phyloP scores from a whole-genome alignment of 2,888 invertebrate genomes.

The Rhingia rostrata region DNA sequence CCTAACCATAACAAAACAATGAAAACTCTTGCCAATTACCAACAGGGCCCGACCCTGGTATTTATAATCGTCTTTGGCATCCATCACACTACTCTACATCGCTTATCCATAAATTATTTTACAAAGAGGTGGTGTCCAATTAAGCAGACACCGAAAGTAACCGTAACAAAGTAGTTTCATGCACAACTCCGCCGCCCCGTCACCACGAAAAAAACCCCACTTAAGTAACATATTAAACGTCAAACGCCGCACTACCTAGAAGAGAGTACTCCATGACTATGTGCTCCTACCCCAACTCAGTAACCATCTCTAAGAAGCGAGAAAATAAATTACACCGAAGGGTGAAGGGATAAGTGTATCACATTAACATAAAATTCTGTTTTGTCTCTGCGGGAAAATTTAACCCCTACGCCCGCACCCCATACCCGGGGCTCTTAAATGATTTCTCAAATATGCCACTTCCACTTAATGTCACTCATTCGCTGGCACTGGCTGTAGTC shows the following conservation, averaged over 20 bases:
- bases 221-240: slow-evolving; percentile 67
- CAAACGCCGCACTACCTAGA: slow-evolving; percentile 37
- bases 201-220: not conserved
- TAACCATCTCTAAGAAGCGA: slow-evolving; percentile 64
- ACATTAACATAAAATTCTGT: slow-evolving; percentile 74
- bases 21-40: slow-evolving; percentile 12
- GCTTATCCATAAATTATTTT: slow-evolving; percentile 53
- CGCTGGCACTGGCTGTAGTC: slow-evolving; percentile 45
- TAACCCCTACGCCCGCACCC: slow-evolving; percentile 12
- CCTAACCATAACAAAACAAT: slow-evolving; percentile 49
- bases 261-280: not conserved
- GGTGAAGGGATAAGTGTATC: slow-evolving; percentile 74
- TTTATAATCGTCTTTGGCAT: slow-evolving; percentile 62
- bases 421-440: slow-evolving; percentile 74
- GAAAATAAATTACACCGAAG: slow-evolving; percentile 72
- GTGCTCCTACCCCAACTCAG: slow-evolving; percentile 40
- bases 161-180: slow-evolving; percentile 62
- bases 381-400: slow-evolving; percentile 74
- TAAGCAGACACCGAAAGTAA: slow-evolving; percentile 70
- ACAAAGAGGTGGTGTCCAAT: slow-evolving; percentile 68
- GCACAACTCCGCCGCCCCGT: slow-evolving; percentile 16
- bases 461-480: slow-evolving; percentile 77
- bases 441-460: slow-evolving; percentile 78
- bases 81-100: slow-evolving; percentile 50
- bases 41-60: slow-evolving; percentile 21